These are phyloP conservation scores for Athene noctua DNA, from an alignment of 2,113 vertebrate genomes.

Conservation along the genomic window DNA sequence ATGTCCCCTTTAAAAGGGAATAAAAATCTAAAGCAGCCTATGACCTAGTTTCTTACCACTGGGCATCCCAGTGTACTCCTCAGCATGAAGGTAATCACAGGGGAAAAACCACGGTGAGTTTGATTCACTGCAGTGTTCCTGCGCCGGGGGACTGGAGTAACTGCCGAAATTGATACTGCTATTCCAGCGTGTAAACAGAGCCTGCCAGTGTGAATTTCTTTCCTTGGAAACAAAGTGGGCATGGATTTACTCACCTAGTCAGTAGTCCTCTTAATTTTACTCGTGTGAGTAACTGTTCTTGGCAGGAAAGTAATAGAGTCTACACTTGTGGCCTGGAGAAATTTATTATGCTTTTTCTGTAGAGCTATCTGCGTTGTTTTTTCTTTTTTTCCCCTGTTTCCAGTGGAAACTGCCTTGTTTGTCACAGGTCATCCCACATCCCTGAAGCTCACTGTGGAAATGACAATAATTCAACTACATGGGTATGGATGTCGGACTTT, in stretches of 20 bases:
- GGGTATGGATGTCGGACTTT: background rate
- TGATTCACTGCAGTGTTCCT: background rate
- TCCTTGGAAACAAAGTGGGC: background rate
- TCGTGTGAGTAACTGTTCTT: background rate
- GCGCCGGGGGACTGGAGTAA: background rate
- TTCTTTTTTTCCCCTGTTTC: background rate
- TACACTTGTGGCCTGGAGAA: background rate
- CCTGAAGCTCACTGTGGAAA: background rate
- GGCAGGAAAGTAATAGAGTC: background rate
- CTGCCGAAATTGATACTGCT: background rate
- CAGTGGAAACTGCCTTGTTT: background rate
- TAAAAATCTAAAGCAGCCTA: background rate
- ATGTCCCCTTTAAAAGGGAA: background rate
- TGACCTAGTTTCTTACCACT: background rate
- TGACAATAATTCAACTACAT: background rate
- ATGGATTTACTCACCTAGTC: conserved; percentile 1
- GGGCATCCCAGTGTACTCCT: background rate
- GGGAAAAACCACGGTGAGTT: background rate
- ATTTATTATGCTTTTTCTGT: background rate
- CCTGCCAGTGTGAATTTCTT: background rate
- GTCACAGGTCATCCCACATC: background rate
- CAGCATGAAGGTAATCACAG: background rate
- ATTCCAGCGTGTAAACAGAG: background rate
- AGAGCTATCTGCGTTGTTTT: background rate
- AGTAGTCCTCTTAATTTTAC: background rate